A percentile compares a stretch with the other conserved stretches of the same genome.
phyloP scores from a whole-genome alignment of 2,113 vertebrate species.

The Girardinichthys multiradiatus region DNA sequence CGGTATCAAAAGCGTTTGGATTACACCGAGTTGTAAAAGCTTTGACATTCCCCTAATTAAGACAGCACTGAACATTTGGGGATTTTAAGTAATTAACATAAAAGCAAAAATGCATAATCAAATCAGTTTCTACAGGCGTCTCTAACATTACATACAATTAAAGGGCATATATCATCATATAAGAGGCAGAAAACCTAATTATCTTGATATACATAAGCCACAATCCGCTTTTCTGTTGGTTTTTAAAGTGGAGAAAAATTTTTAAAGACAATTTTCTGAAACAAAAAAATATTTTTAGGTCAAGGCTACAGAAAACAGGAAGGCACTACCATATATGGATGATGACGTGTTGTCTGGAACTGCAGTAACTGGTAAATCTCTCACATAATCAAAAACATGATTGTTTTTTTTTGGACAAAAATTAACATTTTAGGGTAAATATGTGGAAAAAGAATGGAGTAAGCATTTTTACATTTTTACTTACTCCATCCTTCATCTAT shows the following conservation, averaged over 20 bases:
- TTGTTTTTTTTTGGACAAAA: not conserved
- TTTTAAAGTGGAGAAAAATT: not conserved
- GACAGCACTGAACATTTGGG: slow-evolving; percentile 19
- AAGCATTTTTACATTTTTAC: not conserved
- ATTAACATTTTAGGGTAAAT: not conserved
- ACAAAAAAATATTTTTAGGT: not conserved
- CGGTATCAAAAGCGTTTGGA: slow-evolving; percentile 31
- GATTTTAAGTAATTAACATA: slow-evolving; percentile 10
- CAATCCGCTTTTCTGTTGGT: not conserved
- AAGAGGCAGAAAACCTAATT: not conserved
- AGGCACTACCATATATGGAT: not conserved
- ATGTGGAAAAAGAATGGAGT: not conserved
- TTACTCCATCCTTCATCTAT: too few species aligned
- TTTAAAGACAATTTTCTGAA: not conserved
- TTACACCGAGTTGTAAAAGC: slow-evolving; percentile 15
- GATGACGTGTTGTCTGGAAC: too few species aligned
- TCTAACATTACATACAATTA: not conserved
- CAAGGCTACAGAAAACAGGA: not conserved
- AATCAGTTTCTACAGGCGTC: slow-evolving; percentile 2
- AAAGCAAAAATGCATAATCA: not conserved
- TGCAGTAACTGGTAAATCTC: too few species aligned
- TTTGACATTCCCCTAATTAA: slow-evolving; percentile 3
- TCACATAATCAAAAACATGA: too few species aligned
- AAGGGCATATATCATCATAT: not conserved
- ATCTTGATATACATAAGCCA: too few species aligned